Evolutionary conservation across 2,113 vertebrate species (phyloP), one percentile per base, ranked within the genome.

Genomic region (Coregonus clupeaformis): DNA sequence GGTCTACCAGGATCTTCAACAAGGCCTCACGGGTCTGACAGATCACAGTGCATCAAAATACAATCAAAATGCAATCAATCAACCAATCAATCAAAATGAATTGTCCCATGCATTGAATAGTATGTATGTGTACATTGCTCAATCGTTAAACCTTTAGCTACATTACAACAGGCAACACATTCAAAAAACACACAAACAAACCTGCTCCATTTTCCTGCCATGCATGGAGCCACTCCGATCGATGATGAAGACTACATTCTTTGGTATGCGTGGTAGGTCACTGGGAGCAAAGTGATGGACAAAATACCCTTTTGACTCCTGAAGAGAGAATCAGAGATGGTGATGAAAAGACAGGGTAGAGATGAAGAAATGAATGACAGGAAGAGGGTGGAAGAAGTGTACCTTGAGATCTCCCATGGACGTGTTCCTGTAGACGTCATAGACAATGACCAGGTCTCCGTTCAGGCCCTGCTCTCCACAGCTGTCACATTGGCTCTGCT

Each of bases 281-380:
- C 88, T 77, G 16, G 96, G 97, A 69, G 96, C 96, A 86, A 99
- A 98, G 89, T 96, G 97, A 85, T 99, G 97, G 12, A 96, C 94
- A 77, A 99, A 98, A 76, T 96, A 95, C 32, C 96, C 95, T 42
- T 90, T 91, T 79, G 93, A 90, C 24, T 89, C 91, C 97, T 98
- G 78, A 59, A 82, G 6, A 60, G 2, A 7, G 6, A 24, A 60
- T 60, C 13, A 60, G 6, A 5, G n/a, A 64, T 2, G 47, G 25
- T 60, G n/a, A 16, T 60, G 24, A 60, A 22, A 22, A 2, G 16
- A 24, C 57, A 20, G 14, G 14, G 18, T 24, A n/a, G 6, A 60
- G 2, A 60, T 60, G n/a, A 60, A 22, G 7, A 60, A n/a, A 60
- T 11, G 0, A 60, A 60, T 60, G 57, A 60, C 57, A 60, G 5